Evolutionary conservation across 2,888 invertebrate genomes (phyloP).

Genomic region (Biston stratarius): DNA sequence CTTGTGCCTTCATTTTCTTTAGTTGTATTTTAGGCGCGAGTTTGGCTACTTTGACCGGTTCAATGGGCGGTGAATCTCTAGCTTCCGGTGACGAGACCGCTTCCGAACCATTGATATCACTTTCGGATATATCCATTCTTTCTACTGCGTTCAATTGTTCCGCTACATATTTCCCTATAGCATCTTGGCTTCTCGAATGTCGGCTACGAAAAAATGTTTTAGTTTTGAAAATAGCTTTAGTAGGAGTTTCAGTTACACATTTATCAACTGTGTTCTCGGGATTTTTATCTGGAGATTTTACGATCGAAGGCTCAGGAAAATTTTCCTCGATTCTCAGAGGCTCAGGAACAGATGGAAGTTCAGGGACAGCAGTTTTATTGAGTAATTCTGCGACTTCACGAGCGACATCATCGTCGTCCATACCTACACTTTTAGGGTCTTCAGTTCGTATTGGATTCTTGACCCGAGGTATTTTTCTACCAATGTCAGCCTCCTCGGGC

Average conservation of each 20-base stretch:
- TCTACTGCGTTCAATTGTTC: conserved; percentile 81
- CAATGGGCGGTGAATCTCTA: conserved; percentile 76
- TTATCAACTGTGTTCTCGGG: conserved; percentile 59
- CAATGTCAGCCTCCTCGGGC: conserved; percentile 82
- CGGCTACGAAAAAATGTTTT: conserved; percentile 86
- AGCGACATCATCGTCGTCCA: conserved; percentile 81
- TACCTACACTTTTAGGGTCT: conserved; percentile 72
- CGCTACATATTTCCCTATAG: conserved; percentile 83
- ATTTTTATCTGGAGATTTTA: conserved; percentile 77
- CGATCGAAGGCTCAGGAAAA: conserved; percentile 84
- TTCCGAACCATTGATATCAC: conserved; percentile 76
- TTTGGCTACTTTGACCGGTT: conserved; percentile 85
- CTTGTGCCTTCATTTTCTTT: conserved; percentile 83
- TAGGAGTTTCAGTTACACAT: conserved; percentile 54
- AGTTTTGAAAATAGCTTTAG: conserved; percentile 83
- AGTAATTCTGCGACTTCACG: conserved; percentile 88
- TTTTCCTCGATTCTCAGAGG: conserved; percentile 84
- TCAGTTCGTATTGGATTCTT: conserved; percentile 78
- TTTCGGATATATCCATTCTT: conserved; percentile 74
- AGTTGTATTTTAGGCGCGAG: conserved; percentile 84
- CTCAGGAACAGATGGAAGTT: conserved; percentile 84
- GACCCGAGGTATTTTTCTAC: conserved; percentile 89
- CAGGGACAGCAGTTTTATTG: conserved; percentile 87
- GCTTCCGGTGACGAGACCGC: conserved; percentile 71
- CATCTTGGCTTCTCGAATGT: conserved; percentile 84